phyloP scores from a whole-genome alignment of 2,113 vertebrate species.

The Crotalus viridis region DNA sequence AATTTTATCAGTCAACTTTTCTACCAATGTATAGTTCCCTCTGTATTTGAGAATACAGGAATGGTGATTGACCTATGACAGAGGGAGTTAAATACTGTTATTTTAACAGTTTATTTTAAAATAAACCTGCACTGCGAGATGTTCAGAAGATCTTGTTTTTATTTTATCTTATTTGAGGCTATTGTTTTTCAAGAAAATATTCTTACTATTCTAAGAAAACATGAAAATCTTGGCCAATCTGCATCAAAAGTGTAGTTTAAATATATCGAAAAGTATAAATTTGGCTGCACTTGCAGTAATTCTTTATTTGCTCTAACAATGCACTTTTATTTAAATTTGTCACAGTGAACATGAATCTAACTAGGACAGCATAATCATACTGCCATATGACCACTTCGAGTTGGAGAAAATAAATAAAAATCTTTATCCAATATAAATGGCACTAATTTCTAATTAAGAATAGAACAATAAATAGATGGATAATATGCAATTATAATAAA shows the following conservation, averaged over 20 bases:
- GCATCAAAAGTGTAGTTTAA: not conserved
- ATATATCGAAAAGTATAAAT: not conserved
- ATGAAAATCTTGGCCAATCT: not conserved
- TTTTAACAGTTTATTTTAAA: not conserved
- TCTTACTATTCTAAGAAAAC: not conserved
- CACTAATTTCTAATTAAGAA: not conserved
- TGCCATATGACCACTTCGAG: not conserved
- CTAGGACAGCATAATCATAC: not conserved
- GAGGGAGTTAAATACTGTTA: not conserved
- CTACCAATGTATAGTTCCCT: not conserved
- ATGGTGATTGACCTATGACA: not conserved
- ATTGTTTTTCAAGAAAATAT: not conserved
- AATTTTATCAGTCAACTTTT: constrained; percentile 4
- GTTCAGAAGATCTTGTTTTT: not conserved
- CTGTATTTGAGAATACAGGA: not conserved
- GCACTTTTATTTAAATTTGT: not conserved
- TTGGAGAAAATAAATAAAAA: not conserved
- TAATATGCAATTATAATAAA: not conserved
- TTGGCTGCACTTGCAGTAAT: not conserved
- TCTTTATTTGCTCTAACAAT: not conserved
- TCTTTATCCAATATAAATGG: not conserved
- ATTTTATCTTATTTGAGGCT: not conserved
- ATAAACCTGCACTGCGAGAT: constrained; percentile 1
- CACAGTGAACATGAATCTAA: not conserved
- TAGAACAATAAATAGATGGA: not conserved